Conservation (phyloP, 2,113 vertebrate genomes). For the Brachypteracias leptosomus region DNA sequence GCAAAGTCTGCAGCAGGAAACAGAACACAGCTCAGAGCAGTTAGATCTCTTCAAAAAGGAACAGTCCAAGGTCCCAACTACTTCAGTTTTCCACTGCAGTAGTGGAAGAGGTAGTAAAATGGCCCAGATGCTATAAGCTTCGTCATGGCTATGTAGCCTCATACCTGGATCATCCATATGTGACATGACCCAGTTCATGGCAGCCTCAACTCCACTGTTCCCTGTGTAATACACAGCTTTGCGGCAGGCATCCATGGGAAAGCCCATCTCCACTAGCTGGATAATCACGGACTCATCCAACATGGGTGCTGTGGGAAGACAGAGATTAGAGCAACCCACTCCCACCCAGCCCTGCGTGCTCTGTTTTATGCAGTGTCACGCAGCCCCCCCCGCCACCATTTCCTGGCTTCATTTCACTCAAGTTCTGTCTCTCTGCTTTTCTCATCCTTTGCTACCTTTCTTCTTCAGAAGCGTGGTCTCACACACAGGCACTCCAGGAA, state of each 20-base stretch:
- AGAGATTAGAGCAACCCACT: constrained; percentile 4
- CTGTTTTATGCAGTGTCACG: neutral
- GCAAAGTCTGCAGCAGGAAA: constrained; percentile 85
- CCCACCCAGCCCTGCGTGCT: neutral
- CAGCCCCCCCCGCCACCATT: neutral
- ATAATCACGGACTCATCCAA: constrained; percentile 94
- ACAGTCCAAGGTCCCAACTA: neutral
- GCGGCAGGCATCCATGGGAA: constrained; percentile 94
- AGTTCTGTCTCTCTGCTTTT: neutral
- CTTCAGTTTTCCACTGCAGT: neutral
- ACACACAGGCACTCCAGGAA: neutral
- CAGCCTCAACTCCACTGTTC: constrained; percentile 93
- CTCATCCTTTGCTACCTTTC: neutral
- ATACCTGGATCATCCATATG: constrained; percentile 98
- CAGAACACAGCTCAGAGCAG: neutral
- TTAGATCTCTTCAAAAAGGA: neutral
- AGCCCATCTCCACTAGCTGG: constrained; percentile 97
- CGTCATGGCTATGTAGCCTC: neutral
- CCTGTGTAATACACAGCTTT: constrained; percentile 98
- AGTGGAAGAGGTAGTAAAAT: neutral
- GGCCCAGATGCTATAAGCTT: neutral
- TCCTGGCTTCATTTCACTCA: neutral
- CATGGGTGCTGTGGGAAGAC: constrained; percentile 84
- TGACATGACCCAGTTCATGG: constrained; percentile 99
- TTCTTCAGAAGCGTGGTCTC: neutral